These are phyloP conservation scores for Uria lomvia DNA, from an alignment of 2,113 vertebrate species.

Conservation along the genomic window DNA sequence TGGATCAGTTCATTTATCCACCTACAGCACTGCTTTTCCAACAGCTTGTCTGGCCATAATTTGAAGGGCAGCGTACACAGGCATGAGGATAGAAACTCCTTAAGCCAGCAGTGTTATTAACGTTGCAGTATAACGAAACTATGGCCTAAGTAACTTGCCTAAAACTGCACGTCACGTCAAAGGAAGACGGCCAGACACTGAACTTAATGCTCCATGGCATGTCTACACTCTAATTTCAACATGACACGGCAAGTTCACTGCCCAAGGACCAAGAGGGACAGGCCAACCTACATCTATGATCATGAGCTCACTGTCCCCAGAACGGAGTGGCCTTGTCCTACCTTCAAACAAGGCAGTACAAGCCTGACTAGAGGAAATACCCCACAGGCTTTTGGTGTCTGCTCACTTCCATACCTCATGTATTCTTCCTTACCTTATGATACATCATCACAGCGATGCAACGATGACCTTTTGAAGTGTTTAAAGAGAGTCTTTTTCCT, in stretches of 20 bases:
- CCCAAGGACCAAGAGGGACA: not conserved
- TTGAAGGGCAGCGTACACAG: not conserved
- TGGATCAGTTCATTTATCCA: not conserved
- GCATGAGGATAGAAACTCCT: constrained; percentile 1
- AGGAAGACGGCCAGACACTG: not conserved
- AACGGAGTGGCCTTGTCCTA: not conserved
- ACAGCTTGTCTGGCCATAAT: not conserved
- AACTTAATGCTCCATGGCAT: not conserved
- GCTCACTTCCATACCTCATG: not conserved
- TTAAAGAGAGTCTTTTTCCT: not conserved
- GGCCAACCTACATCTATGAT: not conserved
- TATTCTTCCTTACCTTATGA: not conserved
- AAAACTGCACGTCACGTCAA: not conserved
- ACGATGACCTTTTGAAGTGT: not conserved
- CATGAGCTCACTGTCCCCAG: not conserved
- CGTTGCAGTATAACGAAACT: constrained; percentile 14
- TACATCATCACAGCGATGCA: not conserved
- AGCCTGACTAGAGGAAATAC: not conserved
- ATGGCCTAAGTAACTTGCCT: not conserved
- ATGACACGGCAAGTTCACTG: constrained; percentile 12
- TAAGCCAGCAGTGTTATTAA: not conserved
- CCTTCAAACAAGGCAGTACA: not conserved
- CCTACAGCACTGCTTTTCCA: not conserved
- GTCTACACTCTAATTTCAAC: constrained; percentile 37
- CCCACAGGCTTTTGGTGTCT: not conserved